These are phyloP conservation scores for Diplosoma virens DNA, from an alignment of 23 tunicate species.

Conservation along the genomic window DNA sequence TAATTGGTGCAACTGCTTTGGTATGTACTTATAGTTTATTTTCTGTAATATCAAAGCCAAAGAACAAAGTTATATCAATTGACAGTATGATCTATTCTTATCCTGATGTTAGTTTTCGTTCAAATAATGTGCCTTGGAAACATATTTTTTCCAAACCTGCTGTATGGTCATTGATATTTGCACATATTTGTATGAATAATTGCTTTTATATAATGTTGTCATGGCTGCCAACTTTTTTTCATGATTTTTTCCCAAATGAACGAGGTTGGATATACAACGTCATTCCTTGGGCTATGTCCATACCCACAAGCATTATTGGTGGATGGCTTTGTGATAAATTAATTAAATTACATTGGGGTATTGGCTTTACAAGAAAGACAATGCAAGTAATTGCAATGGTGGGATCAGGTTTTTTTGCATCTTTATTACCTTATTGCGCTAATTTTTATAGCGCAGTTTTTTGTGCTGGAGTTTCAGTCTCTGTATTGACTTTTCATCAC, in stretches of 20 bases:
- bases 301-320: constrained; percentile 77
- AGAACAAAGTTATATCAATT: constrained; percentile 39
- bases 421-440: constrained; percentile 60
- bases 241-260: constrained; percentile 75
- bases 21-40: constrained; percentile 26
- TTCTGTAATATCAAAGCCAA: constrained; percentile 18
- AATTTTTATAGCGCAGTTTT: constrained; percentile 57
- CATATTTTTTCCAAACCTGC: constrained; percentile 48
- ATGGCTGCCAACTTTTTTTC: constrained; percentile 92
- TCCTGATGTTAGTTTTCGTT: not conserved
- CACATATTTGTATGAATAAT: constrained; percentile 79
- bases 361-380: constrained; percentile 65
- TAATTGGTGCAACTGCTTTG: constrained; percentile 56
- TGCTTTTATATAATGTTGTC: constrained; percentile 77
- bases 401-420: constrained; percentile 56
- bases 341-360: constrained; percentile 23
- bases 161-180: constrained; percentile 67
- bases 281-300: constrained; percentile 86
- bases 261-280: constrained; percentile 85
- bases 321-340: constrained; percentile 78
- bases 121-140: constrained; percentile 66
- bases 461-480: constrained; percentile 65
- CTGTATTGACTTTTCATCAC: constrained; percentile 87
- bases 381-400: constrained; percentile 67
- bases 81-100: constrained; percentile 50